These are phyloP conservation scores for Chaenodraco wilsoni DNA, from an alignment of 2,797 vertebrate genomes.

Conservation along the genomic window DNA sequence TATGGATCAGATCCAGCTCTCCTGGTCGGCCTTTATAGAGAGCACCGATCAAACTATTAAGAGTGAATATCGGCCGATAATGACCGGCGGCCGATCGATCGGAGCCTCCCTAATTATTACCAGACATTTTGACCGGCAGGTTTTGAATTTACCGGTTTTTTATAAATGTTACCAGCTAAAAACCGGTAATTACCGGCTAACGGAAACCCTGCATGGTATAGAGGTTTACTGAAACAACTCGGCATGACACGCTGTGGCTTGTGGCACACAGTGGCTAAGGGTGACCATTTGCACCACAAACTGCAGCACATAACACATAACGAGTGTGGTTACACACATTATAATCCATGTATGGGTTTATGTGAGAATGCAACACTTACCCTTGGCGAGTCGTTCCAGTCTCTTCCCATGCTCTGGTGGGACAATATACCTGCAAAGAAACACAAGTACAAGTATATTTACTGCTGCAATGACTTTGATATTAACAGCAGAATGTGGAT, in stretches of 20 bases:
- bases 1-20: too few species aligned
- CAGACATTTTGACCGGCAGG: too few species aligned
- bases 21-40: too few species aligned
- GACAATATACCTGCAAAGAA: slow-evolving; percentile 89
- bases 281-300: not conserved
- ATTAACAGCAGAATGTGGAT: not conserved
- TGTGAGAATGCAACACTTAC: slow-evolving; percentile 73
- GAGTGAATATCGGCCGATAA: too few species aligned
- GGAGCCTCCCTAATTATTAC: too few species aligned
- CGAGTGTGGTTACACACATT: not conserved
- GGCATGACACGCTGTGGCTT: not conserved
- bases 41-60: too few species aligned
- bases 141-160: too few species aligned
- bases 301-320: not conserved
- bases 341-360: not conserved
- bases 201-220: too few species aligned
- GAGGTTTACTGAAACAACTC: slow-evolving; percentile 1
- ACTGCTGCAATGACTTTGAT: not conserved
- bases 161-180: too few species aligned
- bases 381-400: slow-evolving; percentile 95
- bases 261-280: not conserved
- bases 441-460: slow-evolving; percentile 5
- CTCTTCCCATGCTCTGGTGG: slow-evolving; percentile 96
- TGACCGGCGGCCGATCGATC: too few species aligned
- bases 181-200: too few species aligned